These are phyloP conservation scores for Danio jaintianensis DNA, from an alignment of 2,797 vertebrate species.

Conservation along the genomic window DNA sequence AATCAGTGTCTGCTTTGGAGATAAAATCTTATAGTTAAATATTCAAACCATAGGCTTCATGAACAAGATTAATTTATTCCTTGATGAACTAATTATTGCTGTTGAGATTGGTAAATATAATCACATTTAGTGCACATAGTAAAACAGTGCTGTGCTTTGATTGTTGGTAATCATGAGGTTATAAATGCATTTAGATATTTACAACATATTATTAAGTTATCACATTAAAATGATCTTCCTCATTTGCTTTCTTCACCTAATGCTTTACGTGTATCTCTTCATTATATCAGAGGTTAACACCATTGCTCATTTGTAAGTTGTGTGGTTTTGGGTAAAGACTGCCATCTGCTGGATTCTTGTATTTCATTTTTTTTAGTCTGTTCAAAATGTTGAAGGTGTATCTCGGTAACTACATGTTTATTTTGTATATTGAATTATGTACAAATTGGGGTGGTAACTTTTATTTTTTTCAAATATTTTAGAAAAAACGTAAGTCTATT, in stretches of 20 bases:
- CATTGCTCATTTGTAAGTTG: background rate
- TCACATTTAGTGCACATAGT: background rate
- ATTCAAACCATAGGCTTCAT: background rate
- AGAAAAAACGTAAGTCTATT: too few relatives aligned
- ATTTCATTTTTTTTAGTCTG: too few relatives aligned
- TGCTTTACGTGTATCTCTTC: background rate
- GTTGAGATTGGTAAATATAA: background rate
- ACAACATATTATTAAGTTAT: background rate
- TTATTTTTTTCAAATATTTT: too few relatives aligned
- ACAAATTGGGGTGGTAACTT: too few relatives aligned
- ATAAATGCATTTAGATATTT: background rate
- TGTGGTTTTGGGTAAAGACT: slow-evolving; percentile 32
- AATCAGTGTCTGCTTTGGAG: background rate
- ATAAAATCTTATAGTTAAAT: background rate
- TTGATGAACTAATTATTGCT: background rate
- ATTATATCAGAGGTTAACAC: background rate
- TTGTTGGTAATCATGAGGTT: background rate
- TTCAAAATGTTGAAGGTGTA: too few relatives aligned
- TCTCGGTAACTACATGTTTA: too few relatives aligned
- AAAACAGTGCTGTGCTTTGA: background rate
- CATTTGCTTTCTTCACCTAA: background rate
- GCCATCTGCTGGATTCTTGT: slow-evolving; percentile 21
- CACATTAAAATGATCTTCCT: background rate
- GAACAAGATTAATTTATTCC: background rate
- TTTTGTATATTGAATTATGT: too few relatives aligned